phyloP scores from a whole-genome alignment of 2,113 vertebrate species.

The Centropus bengalensis region DNA sequence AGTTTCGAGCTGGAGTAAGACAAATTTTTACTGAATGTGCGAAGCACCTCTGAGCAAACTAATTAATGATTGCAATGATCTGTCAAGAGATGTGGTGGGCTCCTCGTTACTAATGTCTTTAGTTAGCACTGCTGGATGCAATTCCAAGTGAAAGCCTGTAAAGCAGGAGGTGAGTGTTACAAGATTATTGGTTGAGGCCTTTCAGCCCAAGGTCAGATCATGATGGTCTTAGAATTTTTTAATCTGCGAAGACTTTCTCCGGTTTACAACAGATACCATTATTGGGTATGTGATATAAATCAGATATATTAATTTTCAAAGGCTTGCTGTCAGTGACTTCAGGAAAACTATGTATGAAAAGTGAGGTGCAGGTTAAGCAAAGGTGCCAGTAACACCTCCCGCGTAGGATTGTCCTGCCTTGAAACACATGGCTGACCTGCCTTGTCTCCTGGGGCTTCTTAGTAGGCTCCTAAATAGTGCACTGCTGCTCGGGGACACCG shows the following conservation, averaged over 20 bases:
- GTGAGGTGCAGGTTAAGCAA: background rate
- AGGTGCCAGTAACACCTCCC: background rate
- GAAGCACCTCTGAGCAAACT: background rate
- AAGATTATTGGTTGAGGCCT: background rate
- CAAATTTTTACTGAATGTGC: background rate
- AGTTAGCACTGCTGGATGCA: background rate
- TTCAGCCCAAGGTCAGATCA: background rate
- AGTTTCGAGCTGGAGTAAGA: background rate
- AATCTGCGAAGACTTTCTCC: background rate
- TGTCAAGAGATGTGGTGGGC: background rate
- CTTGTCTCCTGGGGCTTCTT: background rate
- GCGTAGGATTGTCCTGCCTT: background rate
- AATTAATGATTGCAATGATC: background rate
- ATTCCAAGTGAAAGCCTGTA: background rate
- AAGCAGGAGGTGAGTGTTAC: rapidly evolving
- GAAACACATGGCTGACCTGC: background rate
- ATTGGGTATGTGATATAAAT: background rate
- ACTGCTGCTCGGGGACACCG: rapidly evolving
- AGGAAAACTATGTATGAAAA: background rate
- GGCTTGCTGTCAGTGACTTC: background rate
- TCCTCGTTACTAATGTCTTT: background rate
- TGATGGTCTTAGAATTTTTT: background rate
- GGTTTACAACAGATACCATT: background rate
- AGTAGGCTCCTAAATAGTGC: rapidly evolving
- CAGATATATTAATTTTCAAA: background rate